Percentiles rank a stretch among this genome's conserved stretches.
phyloP scores from a whole-genome alignment of 2,797 vertebrate species.

The Erithacus rubecula region DNA sequence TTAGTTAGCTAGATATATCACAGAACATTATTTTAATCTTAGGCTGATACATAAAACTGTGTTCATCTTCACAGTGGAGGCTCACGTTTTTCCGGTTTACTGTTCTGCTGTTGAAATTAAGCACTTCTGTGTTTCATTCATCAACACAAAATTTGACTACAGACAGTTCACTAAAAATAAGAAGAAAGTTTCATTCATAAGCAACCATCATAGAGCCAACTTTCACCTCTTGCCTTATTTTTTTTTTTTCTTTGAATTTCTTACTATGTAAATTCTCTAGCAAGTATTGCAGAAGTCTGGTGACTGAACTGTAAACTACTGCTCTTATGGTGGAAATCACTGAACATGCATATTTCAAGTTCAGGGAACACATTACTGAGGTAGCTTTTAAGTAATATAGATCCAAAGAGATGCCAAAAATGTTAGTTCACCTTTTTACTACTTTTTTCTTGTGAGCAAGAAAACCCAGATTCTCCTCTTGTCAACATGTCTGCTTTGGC shows the following conservation, averaged over 20 bases:
- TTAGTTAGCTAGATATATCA: neutral
- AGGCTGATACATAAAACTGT: neutral
- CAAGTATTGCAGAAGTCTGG: neutral
- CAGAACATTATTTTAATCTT: neutral
- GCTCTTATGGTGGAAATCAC: neutral
- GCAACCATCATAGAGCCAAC: neutral
- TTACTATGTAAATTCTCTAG: neutral
- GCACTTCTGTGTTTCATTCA: neutral
- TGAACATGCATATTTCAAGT: neutral
- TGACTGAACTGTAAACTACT: neutral
- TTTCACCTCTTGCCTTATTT: neutral
- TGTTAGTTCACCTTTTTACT: neutral
- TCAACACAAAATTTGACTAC: neutral
- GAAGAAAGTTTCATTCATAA: neutral
- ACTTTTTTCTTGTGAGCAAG: neutral
- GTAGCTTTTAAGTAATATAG: neutral
- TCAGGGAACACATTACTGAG: neutral
- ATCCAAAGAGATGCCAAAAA: neutral
- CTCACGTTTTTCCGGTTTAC: neutral
- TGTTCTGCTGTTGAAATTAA: neutral
- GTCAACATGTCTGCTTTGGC: neutral
- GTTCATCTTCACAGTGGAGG: neutral
- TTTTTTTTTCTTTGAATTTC: neutral
- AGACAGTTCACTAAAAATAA: neutral
- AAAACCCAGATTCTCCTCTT: neutral